Conservation (phyloP, 1,140 invertebrate species). For the Papilio aristodemus region DNA sequence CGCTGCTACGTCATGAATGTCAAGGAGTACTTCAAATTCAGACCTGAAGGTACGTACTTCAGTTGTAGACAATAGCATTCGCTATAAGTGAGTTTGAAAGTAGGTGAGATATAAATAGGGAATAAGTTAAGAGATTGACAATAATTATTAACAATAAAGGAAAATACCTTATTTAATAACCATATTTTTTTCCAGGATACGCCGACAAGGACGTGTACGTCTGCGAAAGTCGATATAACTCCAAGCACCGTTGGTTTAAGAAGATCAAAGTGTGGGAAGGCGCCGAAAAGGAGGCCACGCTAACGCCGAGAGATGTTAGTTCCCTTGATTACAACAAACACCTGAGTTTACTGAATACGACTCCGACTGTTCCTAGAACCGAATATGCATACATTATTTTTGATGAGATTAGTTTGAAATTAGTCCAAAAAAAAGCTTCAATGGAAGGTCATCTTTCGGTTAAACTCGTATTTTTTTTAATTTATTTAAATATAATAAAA, state of each 20-base stretch:
- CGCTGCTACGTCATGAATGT: conserved; percentile 96
- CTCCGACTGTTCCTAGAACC: neutral
- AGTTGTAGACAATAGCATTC: too few relatives aligned
- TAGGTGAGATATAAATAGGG: neutral
- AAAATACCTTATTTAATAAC: too few relatives aligned
- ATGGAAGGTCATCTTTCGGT: too few relatives aligned
- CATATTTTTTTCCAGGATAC: conserved; percentile 83
- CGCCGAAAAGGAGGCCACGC: conserved; percentile 63
- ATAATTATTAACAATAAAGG: too few relatives aligned
- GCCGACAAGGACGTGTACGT: conserved; percentile 97
- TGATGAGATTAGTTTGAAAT: too few relatives aligned
- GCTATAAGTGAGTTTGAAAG: too few relatives aligned
- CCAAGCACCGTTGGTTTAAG: conserved; percentile 92
- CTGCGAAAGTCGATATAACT: conserved; percentile 97
- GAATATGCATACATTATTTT: too few relatives aligned
- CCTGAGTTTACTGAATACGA: neutral
- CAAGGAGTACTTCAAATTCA: conserved; percentile 96
- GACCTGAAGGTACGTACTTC: conserved; percentile 86
- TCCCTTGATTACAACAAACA: neutral
- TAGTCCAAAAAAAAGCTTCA: too few relatives aligned
- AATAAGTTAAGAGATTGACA: too few relatives aligned
- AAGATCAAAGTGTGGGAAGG: conserved; percentile 96
- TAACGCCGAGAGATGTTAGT: conserved; percentile 64
- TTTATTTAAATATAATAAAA: too few relatives aligned
- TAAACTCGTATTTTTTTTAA: too few relatives aligned